Evolutionary conservation across 1,140 invertebrate species (phyloP).

Genomic region (Scaptomyza graminum): DNA sequence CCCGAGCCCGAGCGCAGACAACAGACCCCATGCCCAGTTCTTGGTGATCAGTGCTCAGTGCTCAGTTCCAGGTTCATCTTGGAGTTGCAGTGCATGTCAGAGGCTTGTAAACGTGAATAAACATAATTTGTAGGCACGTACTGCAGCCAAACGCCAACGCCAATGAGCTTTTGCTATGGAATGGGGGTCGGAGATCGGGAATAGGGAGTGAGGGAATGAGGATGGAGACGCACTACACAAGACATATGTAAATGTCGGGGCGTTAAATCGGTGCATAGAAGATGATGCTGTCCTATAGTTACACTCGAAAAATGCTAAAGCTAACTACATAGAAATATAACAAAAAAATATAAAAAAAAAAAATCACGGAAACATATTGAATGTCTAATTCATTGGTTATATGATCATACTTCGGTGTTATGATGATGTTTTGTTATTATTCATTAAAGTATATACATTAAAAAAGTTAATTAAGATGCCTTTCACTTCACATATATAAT

Average conservation of each 20-base stretch:
- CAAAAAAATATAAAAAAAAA: too few relatives aligned
- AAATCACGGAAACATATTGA: too few relatives aligned
- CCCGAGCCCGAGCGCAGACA: conserved; percentile 2
- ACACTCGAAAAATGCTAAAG: conserved; percentile 18
- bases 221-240: conserved; percentile 23
- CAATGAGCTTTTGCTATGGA: conserved; percentile 52
- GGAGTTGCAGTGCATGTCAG: conserved; percentile 68
- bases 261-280: conserved; percentile 80
- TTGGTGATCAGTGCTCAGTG: conserved; percentile 24
- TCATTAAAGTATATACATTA: neutral
- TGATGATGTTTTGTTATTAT: too few relatives aligned
- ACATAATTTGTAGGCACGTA: conserved; percentile 80
- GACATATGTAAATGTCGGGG: conserved; percentile 81
- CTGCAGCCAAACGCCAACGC: conserved; percentile 74
- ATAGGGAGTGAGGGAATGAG: conserved; percentile 1
- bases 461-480: neutral
- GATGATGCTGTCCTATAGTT: conserved; percentile 18
- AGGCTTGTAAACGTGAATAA: conserved; percentile 81
- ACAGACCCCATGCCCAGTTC: conserved; percentile 26
- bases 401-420: too few relatives aligned
- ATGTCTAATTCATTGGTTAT: too few relatives aligned
- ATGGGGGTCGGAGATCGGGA: neutral
- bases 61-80: conserved; percentile 47
- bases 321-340: too few relatives aligned
- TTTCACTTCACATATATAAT: neutral